Evolutionary conservation across 2,113 vertebrate genomes (phyloP).

Genomic region (Brachyistius frenatus): DNA sequence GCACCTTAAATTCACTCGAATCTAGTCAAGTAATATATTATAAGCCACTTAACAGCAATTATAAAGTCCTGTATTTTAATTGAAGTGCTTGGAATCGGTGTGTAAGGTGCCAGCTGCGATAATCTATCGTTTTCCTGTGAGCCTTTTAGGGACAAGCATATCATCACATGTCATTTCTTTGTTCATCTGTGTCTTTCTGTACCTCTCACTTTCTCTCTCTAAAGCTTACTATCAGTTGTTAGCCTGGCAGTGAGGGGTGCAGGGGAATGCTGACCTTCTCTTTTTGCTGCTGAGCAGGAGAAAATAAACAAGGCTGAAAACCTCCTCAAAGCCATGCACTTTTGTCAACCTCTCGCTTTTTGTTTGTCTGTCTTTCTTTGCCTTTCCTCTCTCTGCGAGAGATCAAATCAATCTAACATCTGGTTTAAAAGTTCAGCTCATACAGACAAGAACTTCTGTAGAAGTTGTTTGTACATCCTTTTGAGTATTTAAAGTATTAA

Average conservation of each 20-base stretch:
- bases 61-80: background rate
- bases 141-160: background rate
- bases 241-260: constrained; percentile 28
- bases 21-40: background rate
- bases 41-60: background rate
- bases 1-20: background rate
- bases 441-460: constrained; percentile 5
- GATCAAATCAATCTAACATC: constrained; percentile 46
- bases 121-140: background rate
- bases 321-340: constrained; percentile 36
- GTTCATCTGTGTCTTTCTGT: background rate
- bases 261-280: constrained; percentile 74
- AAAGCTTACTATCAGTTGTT: constrained; percentile 49
- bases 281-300: constrained; percentile 79
- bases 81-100: background rate
- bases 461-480: constrained; percentile 28
- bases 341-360: constrained; percentile 21
- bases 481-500: constrained; percentile 51
- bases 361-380: constrained; percentile 5
- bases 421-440: constrained; percentile 47
- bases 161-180: constrained; percentile 1
- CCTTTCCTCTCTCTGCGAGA: constrained; percentile 22
- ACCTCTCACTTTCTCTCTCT: constrained; percentile 25
- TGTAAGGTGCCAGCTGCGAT: background rate
- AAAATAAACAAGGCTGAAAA: constrained; percentile 66